phyloP scores from a whole-genome alignment of 1,140 invertebrate species.

The Coptotermes formosanus region DNA sequence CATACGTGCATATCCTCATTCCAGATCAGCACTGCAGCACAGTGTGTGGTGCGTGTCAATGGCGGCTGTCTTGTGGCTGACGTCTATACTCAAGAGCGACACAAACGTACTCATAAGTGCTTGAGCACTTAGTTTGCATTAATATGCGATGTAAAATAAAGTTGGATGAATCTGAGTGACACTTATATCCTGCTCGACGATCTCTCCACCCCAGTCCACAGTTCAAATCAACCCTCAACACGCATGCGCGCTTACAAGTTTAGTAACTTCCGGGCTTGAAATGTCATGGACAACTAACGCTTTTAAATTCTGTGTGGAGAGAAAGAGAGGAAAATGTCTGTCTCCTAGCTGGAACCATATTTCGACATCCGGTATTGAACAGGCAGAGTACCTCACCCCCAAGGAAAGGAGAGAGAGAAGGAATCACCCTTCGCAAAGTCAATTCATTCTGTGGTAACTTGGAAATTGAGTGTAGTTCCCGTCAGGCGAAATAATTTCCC shows the following conservation, averaged over 20 bases:
- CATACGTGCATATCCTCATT: no score
- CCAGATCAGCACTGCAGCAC: no score
- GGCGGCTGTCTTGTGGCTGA: no score
- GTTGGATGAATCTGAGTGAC: background rate
- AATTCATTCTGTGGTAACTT: background rate
- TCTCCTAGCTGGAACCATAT: background rate
- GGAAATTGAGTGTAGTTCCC: slow-evolving; percentile 12
- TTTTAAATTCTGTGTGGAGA: background rate
- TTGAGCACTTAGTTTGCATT: no score
- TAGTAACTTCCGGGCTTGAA: background rate
- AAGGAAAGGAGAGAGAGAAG: background rate
- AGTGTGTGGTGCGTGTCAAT: no score
- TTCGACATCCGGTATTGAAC: slow-evolving; percentile 10
- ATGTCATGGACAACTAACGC: slow-evolving; percentile 3
- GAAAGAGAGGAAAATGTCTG: background rate
- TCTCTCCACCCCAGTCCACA: background rate
- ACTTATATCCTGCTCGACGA: background rate
- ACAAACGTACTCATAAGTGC: no score
- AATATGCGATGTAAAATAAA: background rate
- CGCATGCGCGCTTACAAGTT: background rate
- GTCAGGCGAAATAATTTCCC: background rate
- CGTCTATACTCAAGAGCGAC: no score
- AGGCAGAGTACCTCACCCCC: background rate
- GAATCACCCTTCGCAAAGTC: slow-evolving; percentile 5
- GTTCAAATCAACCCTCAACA: background rate